Conservation (phyloP, 1,140 invertebrate genomes). For the Apolygus lucorum region DNA sequence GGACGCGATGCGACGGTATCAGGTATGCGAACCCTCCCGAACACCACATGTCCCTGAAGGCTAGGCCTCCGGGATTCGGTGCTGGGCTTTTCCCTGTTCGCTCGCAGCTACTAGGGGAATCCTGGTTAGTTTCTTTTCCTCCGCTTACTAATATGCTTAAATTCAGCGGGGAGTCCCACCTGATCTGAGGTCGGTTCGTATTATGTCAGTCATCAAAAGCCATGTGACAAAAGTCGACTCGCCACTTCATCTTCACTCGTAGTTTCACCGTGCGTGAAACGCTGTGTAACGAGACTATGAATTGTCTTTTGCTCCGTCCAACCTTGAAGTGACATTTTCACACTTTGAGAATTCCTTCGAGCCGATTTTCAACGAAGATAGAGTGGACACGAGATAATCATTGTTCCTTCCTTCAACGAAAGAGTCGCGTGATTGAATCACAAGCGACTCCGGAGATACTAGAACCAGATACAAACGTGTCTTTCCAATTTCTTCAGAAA, state of each 20-base stretch:
- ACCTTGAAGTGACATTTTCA: not conserved
- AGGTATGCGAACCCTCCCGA: constrained; percentile 46
- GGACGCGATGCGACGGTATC: constrained; percentile 45
- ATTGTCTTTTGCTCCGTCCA: not conserved
- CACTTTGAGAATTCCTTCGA: not conserved
- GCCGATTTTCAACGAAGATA: not conserved
- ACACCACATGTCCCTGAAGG: constrained; percentile 56
- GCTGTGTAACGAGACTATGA: not conserved
- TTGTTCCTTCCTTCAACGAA: no score
- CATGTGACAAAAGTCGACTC: no score
- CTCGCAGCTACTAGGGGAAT: constrained; percentile 81
- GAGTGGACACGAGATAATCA: no score
- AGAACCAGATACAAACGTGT: no score
- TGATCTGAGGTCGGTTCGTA: constrained; percentile 53
- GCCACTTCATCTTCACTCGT: no score
- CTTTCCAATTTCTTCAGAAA: no score
- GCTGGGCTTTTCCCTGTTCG: constrained; percentile 69
- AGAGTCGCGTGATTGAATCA: no score
- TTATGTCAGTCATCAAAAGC: not conserved
- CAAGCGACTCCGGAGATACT: no score
- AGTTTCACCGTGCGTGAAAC: not conserved
- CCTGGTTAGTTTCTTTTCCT: constrained; percentile 87
- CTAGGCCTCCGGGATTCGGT: constrained; percentile 43
- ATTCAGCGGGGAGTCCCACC: constrained; percentile 66
- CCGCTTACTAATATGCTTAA: constrained; percentile 85